Conservation (phyloP, 2,113 vertebrate genomes). For the Thinocorus orbignyianus region DNA sequence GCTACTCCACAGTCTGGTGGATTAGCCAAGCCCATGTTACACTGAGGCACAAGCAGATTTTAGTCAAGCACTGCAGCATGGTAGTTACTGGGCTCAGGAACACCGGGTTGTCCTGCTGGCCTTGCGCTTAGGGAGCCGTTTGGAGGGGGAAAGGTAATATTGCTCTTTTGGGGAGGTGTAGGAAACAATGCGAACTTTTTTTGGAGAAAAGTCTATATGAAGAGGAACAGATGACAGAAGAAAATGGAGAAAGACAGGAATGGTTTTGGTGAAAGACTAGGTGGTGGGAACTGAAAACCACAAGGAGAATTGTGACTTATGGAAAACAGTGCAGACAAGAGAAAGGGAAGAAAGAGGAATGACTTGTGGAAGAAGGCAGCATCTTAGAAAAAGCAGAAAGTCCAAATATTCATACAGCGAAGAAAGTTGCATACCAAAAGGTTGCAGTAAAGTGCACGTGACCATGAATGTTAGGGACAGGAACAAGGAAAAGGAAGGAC, state of each 20-base stretch:
- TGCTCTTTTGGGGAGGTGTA: neutral
- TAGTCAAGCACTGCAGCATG: accelerated
- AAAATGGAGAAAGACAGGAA: neutral
- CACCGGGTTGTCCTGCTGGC: neutral
- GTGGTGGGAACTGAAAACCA: neutral
- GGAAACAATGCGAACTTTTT: neutral
- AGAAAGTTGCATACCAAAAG: neutral
- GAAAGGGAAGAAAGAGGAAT: neutral
- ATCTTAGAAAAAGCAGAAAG: neutral
- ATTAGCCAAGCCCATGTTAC: accelerated
- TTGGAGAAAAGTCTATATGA: neutral
- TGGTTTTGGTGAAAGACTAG: neutral
- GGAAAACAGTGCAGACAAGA: neutral
- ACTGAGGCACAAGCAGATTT: neutral
- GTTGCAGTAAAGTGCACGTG: neutral
- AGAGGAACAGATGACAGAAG: neutral
- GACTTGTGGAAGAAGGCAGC: neutral
- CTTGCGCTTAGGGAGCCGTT: neutral
- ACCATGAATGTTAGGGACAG: neutral
- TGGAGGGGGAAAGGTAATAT: neutral
- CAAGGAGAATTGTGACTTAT: neutral
- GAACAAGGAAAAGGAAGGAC: neutral
- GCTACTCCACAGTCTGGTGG: neutral
- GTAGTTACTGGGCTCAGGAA: neutral
- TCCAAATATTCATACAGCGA: neutral